A percentile compares a stretch with the other conserved stretches of the same genome.
Conservation (phyloP, 2,113 vertebrate genomes). For the Hemicordylus capensis region DNA sequence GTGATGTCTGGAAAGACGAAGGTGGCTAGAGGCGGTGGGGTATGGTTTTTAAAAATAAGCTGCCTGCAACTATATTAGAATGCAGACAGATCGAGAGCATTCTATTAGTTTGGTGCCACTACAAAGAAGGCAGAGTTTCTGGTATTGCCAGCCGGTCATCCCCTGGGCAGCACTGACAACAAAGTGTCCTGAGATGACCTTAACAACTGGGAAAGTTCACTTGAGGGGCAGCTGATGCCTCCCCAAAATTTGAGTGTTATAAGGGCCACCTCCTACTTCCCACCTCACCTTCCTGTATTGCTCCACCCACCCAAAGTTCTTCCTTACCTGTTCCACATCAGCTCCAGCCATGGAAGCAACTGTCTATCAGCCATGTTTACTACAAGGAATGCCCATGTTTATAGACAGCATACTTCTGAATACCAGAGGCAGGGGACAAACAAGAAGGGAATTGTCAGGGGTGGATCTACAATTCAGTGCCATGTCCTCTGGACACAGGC, state of each 20-base stretch:
- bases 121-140: too few species aligned
- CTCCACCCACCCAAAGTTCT: not conserved
- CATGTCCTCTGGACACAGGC: too few species aligned
- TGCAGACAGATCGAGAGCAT: not conserved
- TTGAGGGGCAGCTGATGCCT: not conserved
- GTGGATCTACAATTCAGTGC: too few species aligned
- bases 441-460: too few species aligned
- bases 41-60: not conserved
- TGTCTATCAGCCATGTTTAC: not conserved
- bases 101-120: not conserved
- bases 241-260: not conserved
- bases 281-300: not conserved
- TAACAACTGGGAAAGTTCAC: not conserved
- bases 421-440: not conserved
- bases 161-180: not conserved
- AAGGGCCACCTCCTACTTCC: too few species aligned
- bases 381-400: not conserved
- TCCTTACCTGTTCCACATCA: not conserved
- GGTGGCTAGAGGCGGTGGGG: too few species aligned
- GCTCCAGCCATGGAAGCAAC: not conserved
- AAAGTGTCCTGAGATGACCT: not conserved
- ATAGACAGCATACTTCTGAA: not conserved
- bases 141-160: not conserved
- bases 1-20: not conserved
- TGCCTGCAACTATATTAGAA: not conserved